Evolutionary conservation across 1,140 invertebrate genomes (phyloP).

Genomic region (Caenorhabditis remanei): DNA sequence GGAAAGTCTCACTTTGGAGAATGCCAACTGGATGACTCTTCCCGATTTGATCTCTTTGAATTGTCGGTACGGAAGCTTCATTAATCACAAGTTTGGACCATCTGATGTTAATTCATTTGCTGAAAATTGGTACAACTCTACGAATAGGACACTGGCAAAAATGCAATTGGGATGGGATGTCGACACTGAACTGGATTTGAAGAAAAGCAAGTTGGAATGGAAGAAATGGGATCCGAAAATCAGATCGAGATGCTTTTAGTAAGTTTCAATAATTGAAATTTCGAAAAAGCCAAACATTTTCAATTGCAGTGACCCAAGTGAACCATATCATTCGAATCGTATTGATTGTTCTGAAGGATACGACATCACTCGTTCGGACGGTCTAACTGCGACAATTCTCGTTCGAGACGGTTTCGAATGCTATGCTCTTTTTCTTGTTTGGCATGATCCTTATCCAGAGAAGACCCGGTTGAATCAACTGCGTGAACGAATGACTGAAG

Average conservation of each 20-base stretch:
- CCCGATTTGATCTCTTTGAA: neutral
- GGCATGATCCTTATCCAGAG: neutral
- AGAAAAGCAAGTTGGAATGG: neutral
- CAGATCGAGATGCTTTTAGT: neutral
- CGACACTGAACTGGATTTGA: neutral
- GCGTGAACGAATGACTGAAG: neutral
- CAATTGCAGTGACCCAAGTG: neutral
- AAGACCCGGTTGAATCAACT: neutral
- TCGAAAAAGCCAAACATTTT: too few species aligned
- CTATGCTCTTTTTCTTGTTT: neutral
- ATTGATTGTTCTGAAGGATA: slow-evolving; percentile 12
- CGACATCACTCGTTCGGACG: slow-evolving; percentile 1
- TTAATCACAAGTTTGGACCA: neutral
- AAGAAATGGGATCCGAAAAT: neutral
- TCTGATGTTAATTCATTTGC: neutral
- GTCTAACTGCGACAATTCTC: neutral
- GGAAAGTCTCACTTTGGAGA: neutral
- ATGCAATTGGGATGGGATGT: neutral
- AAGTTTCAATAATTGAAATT: neutral
- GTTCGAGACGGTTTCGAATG: neutral
- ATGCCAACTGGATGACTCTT: neutral
- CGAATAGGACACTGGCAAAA: neutral
- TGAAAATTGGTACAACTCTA: slow-evolving; percentile 19
- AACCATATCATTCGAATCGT: neutral
- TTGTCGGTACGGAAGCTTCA: neutral